These are phyloP conservation scores for Cerceris ruficornis DNA, from an alignment of 2,888 invertebrate species.

Conservation along the genomic window DNA sequence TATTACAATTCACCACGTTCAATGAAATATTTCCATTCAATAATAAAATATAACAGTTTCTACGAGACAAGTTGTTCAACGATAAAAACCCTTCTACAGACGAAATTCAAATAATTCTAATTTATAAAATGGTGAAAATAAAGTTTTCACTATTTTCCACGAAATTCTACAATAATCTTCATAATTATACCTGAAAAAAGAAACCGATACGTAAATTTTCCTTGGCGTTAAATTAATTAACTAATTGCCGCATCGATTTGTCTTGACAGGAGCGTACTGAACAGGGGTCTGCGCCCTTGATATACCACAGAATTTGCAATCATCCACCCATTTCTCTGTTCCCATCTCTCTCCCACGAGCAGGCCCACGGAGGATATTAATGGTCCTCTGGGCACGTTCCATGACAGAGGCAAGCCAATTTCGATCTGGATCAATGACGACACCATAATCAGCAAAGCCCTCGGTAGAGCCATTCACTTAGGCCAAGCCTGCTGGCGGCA, in stretches of 20 bases:
- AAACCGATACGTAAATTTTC: background rate
- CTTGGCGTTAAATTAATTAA: slow-evolving; percentile 30
- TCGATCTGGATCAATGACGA: slow-evolving; percentile 75
- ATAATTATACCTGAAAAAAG: background rate
- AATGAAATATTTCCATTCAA: no score
- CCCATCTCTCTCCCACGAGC: slow-evolving; percentile 15
- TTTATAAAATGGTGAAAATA: no score
- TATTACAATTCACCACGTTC: background rate
- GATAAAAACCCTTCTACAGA: background rate
- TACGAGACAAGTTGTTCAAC: background rate
- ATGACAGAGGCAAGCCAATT: slow-evolving; percentile 74
- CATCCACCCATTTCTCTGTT: slow-evolving; percentile 20
- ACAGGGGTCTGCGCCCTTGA: slow-evolving; percentile 19
- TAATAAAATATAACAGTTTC: background rate
- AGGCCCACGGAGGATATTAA: slow-evolving; percentile 68
- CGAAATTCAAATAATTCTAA: no score
- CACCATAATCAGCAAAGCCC: slow-evolving; percentile 75
- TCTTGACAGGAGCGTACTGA: slow-evolving; percentile 8
- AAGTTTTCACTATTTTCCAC: no score
- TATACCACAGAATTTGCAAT: slow-evolving; percentile 47
- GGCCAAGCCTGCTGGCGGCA: slow-evolving; percentile 57
- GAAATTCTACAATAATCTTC: background rate
- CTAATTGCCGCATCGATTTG: slow-evolving; percentile 36
- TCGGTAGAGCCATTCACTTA: slow-evolving; percentile 74
- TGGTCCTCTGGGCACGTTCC: slow-evolving; percentile 71